Conservation (phyloP, 2,888 invertebrate species). For the Pogonocherus hispidulus region DNA sequence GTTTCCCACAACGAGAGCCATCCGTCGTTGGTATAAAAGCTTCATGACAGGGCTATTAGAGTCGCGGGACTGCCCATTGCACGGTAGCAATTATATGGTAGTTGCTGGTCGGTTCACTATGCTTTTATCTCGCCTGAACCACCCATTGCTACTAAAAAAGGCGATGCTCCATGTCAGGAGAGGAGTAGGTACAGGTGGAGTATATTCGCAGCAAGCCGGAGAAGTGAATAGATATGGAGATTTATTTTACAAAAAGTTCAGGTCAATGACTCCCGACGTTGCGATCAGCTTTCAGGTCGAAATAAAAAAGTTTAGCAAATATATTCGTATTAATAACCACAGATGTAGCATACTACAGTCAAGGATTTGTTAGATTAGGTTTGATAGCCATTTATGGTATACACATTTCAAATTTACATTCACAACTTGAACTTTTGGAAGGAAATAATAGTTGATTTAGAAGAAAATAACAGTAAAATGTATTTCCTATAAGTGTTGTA, state of each 20-base stretch:
- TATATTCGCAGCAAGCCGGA: not conserved
- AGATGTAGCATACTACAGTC: no score
- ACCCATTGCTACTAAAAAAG: slow-evolving; percentile 18
- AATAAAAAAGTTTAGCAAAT: no score
- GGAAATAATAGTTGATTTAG: no score
- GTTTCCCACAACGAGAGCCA: slow-evolving; percentile 46
- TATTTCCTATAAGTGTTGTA: no score
- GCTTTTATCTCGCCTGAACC: slow-evolving; percentile 21
- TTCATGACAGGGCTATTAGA: slow-evolving; percentile 50
- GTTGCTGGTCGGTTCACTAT: slow-evolving; percentile 13
- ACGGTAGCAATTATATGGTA: slow-evolving; percentile 52
- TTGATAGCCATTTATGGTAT: no score
- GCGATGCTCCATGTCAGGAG: slow-evolving; percentile 7
- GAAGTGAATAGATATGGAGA: not conserved
- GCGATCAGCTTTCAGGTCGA: no score
- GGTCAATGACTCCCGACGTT: not conserved
- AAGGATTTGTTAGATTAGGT: no score
- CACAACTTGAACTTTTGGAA: no score
- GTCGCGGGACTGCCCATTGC: slow-evolving; percentile 40
- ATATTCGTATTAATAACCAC: no score
- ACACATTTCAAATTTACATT: no score
- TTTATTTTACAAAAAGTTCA: not conserved
- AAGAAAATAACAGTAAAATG: no score
- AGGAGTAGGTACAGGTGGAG: not conserved
- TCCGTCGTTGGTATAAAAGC: slow-evolving; percentile 49